A percentile compares a stretch with the other conserved stretches of the same genome.
Evolutionary conservation across 2,888 invertebrate genomes (phyloP).

Genomic region (Leptopilina syphax): DNA sequence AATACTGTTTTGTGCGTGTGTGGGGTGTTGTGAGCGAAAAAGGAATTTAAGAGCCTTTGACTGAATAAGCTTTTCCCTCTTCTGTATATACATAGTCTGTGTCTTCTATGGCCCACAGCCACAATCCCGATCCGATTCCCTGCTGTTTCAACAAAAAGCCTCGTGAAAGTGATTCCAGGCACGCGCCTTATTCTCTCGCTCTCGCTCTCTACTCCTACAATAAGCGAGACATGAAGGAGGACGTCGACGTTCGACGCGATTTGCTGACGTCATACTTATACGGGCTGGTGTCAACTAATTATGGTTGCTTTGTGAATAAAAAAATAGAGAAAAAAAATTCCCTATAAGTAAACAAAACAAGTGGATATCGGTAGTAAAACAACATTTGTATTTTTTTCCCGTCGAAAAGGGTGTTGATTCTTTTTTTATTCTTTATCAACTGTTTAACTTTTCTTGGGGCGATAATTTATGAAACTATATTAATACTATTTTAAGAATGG

Average conservation of each 20-base stretch:
- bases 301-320: neutral
- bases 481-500: too few relatives aligned
- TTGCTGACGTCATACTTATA: neutral
- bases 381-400: too few relatives aligned
- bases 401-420: too few relatives aligned
- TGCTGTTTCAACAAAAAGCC: constrained; percentile 36
- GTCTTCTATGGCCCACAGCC: constrained; percentile 21
- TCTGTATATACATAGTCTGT: neutral
- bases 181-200: constrained; percentile 16
- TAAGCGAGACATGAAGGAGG: neutral
- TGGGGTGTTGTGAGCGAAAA: neutral
- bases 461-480: too few relatives aligned
- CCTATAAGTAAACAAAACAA: neutral
- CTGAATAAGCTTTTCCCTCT: constrained; percentile 37
- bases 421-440: too few relatives aligned
- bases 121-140: constrained; percentile 39
- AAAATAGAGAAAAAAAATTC: neutral
- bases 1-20: neutral
- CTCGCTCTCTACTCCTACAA: neutral
- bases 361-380: too few relatives aligned
- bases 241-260: constrained; percentile 9
- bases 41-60: constrained; percentile 35
- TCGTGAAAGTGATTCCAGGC: constrained; percentile 38
- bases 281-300: constrained; percentile 5
- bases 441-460: too few relatives aligned